Evolutionary conservation across 2,113 vertebrate species (phyloP).

Genomic region (Meriones unguiculatus): DNA sequence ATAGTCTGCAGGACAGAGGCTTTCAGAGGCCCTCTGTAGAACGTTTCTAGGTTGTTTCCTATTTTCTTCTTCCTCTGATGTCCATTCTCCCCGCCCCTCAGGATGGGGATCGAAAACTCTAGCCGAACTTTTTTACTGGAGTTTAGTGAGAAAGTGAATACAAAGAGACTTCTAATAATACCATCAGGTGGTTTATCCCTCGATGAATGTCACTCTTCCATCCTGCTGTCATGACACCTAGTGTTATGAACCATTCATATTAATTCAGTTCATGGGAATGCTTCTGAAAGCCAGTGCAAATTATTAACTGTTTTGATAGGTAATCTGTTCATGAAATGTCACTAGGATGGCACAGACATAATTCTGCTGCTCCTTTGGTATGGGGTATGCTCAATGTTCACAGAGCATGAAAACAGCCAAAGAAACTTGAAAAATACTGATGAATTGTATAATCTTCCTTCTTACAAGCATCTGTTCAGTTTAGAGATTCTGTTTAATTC

Average conservation of each 20-base stretch:
- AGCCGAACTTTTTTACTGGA: not conserved
- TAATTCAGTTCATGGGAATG: not conserved
- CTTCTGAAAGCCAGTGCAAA: not conserved
- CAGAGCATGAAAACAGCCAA: not conserved
- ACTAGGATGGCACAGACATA: not conserved
- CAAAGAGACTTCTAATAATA: not conserved
- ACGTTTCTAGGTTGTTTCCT: no score
- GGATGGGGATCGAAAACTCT: no score
- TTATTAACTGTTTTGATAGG: not conserved
- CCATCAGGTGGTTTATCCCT: not conserved
- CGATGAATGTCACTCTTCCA: not conserved
- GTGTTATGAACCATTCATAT: not conserved
- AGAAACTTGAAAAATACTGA: not conserved
- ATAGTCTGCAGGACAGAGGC: no score
- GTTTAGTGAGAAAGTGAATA: not conserved
- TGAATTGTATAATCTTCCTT: not conserved
- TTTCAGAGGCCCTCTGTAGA: no score
- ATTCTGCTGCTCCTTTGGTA: not conserved
- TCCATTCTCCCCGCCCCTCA: no score
- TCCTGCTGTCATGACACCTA: not conserved
- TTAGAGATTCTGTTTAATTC: not conserved
- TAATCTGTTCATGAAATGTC: no score
- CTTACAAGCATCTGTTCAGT: not conserved
- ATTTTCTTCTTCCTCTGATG: no score
- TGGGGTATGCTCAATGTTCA: not conserved